phyloP scores from a whole-genome alignment of 2,113 vertebrate species.

The Acanthisitta chloris region DNA sequence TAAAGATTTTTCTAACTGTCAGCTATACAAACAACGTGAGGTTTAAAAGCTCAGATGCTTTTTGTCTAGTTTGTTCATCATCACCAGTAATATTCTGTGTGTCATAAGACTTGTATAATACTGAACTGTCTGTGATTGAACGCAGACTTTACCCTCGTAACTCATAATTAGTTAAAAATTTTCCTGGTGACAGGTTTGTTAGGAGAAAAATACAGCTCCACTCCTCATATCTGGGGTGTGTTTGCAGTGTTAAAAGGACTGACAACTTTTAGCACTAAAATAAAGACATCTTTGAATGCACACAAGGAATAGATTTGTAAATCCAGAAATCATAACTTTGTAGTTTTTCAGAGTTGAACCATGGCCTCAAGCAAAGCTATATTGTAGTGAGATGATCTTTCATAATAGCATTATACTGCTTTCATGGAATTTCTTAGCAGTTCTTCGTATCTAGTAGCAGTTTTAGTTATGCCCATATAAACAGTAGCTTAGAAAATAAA shows the following conservation, averaged over 20 bases:
- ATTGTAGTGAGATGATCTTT: not conserved
- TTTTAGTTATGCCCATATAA: not conserved
- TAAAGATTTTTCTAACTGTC: not conserved
- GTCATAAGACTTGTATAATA: not conserved
- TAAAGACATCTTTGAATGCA: not conserved
- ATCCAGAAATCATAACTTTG: not conserved
- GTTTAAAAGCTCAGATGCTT: not conserved
- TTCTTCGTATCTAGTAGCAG: not conserved
- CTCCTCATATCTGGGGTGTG: not conserved
- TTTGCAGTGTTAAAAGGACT: not conserved
- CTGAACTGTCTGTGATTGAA: not conserved
- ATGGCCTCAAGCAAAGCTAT: not conserved
- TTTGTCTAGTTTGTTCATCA: not conserved
- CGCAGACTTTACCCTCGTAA: not conserved
- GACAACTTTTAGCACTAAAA: not conserved
- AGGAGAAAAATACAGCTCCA: not conserved
- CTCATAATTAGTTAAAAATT: not conserved
- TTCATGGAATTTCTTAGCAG: not conserved
- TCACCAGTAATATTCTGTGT: not conserved
- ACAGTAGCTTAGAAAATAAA: not conserved
- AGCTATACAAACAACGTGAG: not conserved
- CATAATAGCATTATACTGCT: not conserved
- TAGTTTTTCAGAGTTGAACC: not conserved
- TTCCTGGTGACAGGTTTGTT: not conserved
- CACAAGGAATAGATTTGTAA: not conserved